Base-by-base conservation (phyloP, 2,797 vertebrate genomes). In the Tenualosa thibaudeaui region DNA sequence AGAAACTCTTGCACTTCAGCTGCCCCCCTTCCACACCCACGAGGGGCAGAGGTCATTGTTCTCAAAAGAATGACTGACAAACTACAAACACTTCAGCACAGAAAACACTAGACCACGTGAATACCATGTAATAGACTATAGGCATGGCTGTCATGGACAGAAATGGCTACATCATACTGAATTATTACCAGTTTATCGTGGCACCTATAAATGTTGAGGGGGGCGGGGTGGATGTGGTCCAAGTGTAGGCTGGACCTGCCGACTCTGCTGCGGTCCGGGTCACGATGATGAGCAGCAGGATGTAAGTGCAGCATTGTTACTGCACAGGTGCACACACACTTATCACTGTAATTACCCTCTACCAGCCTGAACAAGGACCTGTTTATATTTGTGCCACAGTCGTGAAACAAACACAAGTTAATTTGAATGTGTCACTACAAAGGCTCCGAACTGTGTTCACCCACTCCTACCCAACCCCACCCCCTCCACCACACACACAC, bases 341-440 rank as follows among this genome's bases (percentile, higher is more conserved):
- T 90, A 84, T 92, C 89, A 88, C 89, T 90, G 88, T 90, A 93
- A 94, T 95, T 94, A 95, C 92, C 93, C 92, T 91, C 90, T 83
- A 89, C 92, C 90, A 90, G 90, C 89, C 82, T 85, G 81, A 85
- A 88, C 86, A 2, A 86, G 83, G 84, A 24, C 89, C 92, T 93
- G 84, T 93, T 93, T 90, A 92, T 92, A 90, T 93, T 93, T 91
- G 85, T 88, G 92, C 87, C 90, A 81, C 75, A 89, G 83, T 88
- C 78, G 86, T 82, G 86, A 91, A 93, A 87, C 86, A 88, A 89
- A 89, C 88, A 90, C 62, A 89, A 51, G 87, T 89, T 93, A 89
- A 92, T 94, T 89, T 90, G 88, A 93, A 92, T 92, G 86, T 89
- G 86, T 92, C 81, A 88, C 86, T 89, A 88, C 90, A 90, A 93